phyloP scores from a whole-genome alignment of 2,888 invertebrate species.

The Eristalinus aeneus region DNA sequence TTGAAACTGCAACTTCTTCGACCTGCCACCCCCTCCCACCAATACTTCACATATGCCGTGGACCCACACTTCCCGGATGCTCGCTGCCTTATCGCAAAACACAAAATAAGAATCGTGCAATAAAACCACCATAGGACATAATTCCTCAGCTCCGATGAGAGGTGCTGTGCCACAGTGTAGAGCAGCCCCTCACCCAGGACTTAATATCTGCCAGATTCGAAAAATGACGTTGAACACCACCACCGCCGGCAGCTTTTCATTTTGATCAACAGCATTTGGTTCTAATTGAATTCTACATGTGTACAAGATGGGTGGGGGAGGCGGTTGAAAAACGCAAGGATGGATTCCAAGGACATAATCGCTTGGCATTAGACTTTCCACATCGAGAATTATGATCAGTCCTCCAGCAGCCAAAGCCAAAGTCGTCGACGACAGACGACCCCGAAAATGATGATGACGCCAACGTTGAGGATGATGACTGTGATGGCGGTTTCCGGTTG shows the following conservation, averaged over 20 bases:
- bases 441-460: not conserved
- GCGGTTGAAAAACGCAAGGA: not conserved
- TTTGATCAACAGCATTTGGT: slow-evolving; percentile 57
- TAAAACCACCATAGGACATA: slow-evolving; percentile 41
- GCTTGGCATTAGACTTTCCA: slow-evolving; percentile 30
- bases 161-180: not conserved
- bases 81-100: slow-evolving; percentile 14
- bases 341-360: slow-evolving; percentile 40
- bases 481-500: slow-evolving; percentile 62
- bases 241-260: slow-evolving; percentile 36
- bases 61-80: not conserved
- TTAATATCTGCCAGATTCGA: not conserved
- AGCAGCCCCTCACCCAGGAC: not conserved
- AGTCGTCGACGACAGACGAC: not conserved
- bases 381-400: slow-evolving; percentile 50
- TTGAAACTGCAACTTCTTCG: not conserved
- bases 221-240: slow-evolving; percentile 47
- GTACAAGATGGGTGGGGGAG: not conserved
- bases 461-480: slow-evolving; percentile 40
- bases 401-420: not conserved
- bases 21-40: not conserved
- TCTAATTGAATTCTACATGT: slow-evolving; percentile 59
- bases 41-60: not conserved
- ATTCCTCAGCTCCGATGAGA: slow-evolving; percentile 8
- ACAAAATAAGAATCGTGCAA: slow-evolving; percentile 32